Percentiles rank a stretch among this genome's conserved stretches.
phyloP scores from a whole-genome alignment of 1,140 invertebrate genomes.

The Nixonia krombeini region DNA sequence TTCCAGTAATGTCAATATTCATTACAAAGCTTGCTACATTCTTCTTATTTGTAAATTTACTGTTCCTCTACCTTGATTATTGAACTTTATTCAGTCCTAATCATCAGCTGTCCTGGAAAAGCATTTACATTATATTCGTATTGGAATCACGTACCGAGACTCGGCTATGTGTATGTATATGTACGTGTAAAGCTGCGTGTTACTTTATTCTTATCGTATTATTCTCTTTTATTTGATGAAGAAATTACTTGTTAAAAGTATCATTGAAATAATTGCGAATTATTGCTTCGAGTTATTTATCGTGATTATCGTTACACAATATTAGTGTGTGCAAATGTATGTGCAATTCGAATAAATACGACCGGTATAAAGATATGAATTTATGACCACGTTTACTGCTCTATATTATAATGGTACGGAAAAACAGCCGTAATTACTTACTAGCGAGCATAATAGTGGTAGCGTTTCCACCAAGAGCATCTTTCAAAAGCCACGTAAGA shows the following conservation, averaged over 20 bases:
- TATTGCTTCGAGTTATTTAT: no score
- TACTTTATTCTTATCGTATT: neutral
- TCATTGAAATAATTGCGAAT: constrained; percentile 1
- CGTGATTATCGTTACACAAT: no score
- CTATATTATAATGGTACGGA: no score
- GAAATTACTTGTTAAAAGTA: neutral
- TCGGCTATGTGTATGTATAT: no score
- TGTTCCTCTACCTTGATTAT: constrained; percentile 49
- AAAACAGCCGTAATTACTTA: constrained; percentile 69
- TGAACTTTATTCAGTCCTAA: constrained; percentile 58
- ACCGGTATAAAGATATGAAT: no score
- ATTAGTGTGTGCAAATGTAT: no score
- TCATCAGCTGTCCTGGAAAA: constrained; percentile 60
- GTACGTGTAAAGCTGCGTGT: neutral
- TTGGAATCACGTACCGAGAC: constrained; percentile 5
- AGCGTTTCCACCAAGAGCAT: constrained; percentile 77
- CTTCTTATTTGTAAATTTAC: constrained; percentile 54
- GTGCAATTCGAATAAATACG: no score
- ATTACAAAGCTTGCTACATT: constrained; percentile 42
- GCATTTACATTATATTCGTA: constrained; percentile 47
- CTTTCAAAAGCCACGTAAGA: constrained; percentile 81
- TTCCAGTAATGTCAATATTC: constrained; percentile 7
- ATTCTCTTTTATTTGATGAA: neutral
- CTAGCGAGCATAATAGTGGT: constrained; percentile 78
- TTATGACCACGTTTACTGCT: no score